Evolutionary conservation across 2,797 vertebrate species (phyloP).

Genomic region (Loriculus beryllinus): DNA sequence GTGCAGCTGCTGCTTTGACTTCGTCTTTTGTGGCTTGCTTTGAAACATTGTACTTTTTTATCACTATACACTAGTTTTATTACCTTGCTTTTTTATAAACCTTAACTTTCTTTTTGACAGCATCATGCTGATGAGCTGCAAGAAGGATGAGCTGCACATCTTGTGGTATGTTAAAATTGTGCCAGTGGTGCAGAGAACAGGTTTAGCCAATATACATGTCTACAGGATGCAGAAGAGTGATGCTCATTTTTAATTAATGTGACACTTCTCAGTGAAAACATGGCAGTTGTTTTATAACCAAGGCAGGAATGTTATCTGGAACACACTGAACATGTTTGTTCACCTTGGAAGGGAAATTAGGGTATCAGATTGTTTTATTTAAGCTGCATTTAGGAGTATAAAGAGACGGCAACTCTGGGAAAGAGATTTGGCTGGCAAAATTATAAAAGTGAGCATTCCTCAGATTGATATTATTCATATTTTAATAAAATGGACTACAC

Average conservation of each 20-base stretch:
- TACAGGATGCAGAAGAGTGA: neutral
- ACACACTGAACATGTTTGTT: neutral
- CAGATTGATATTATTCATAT: conserved; percentile 1
- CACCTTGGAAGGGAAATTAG: conserved; percentile 19
- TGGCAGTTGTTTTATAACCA: neutral
- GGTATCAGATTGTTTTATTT: neutral
- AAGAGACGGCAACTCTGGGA: neutral
- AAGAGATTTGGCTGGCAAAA: neutral
- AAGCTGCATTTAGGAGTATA: neutral
- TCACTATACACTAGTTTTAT: neutral
- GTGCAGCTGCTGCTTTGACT: conserved; percentile 47
- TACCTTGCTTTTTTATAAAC: neutral
- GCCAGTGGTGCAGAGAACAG: neutral
- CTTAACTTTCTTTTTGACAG: neutral
- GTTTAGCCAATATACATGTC: neutral
- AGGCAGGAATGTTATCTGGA: neutral
- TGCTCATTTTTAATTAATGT: neutral
- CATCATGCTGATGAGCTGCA: neutral
- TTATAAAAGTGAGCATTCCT: neutral
- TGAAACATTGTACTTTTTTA: conserved; percentile 22
- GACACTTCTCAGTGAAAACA: neutral
- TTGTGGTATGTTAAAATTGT: neutral
- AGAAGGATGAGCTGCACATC: neutral
- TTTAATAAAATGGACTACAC: conserved; percentile 12
- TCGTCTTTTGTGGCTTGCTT: conserved; percentile 32